These are phyloP conservation scores for Gonatopus flavifemur DNA, from an alignment of 1,140 invertebrate species.

Conservation along the genomic window DNA sequence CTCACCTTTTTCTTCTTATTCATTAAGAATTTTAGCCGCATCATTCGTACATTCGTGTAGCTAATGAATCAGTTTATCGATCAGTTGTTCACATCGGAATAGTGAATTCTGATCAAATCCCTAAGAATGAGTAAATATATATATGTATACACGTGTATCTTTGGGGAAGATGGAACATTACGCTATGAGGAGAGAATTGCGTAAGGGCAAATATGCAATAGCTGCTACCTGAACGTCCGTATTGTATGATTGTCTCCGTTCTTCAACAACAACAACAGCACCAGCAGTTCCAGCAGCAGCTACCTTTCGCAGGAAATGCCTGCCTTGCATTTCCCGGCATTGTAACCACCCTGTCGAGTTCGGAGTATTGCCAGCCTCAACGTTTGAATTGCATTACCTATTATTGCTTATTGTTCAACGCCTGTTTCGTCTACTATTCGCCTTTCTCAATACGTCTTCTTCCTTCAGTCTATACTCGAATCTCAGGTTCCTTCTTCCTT, in stretches of 20 bases:
- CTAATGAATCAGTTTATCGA: too few relatives aligned
- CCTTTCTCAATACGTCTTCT: constrained; percentile 6
- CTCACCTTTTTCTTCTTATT: too few relatives aligned
- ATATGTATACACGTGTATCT: too few relatives aligned
- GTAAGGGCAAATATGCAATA: constrained; percentile 50
- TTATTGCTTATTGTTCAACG: constrained; percentile 52
- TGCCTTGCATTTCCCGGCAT: constrained; percentile 48
- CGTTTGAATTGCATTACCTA: constrained; percentile 53
- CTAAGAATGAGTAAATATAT: too few relatives aligned
- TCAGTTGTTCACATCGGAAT: too few relatives aligned
- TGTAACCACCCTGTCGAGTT: constrained; percentile 36
- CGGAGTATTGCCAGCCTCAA: constrained; percentile 46
- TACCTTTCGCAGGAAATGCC: constrained; percentile 44
- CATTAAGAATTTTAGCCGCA: too few relatives aligned
- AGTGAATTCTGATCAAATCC: too few relatives aligned
- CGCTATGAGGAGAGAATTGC: constrained; percentile 41
- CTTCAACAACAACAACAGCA: constrained; percentile 18
- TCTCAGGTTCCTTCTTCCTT: constrained; percentile 13
- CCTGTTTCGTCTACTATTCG: constrained; percentile 26
- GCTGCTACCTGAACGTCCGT: constrained; percentile 36
- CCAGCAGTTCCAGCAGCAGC: constrained; percentile 3
- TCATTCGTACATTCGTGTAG: too few relatives aligned
- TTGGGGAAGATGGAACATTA: too few relatives aligned
- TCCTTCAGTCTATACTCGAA: constrained; percentile 15
- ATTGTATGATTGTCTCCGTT: constrained; percentile 51